phyloP scores from a whole-genome alignment of 1,140 invertebrate species.

The Oppia nitens region DNA sequence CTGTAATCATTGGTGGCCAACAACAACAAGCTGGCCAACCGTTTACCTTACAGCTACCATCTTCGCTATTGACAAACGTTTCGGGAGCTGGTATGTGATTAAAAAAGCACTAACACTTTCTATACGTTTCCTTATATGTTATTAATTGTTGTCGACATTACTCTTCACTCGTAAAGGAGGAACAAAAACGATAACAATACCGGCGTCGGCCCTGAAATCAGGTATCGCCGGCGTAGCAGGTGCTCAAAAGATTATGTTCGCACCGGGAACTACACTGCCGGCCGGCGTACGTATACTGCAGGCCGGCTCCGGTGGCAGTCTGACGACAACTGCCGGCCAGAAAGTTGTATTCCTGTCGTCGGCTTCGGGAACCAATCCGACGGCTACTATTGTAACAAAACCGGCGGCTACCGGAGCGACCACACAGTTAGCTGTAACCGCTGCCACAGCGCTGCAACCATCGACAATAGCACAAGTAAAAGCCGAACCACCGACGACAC shows the following conservation, averaged over 20 bases:
- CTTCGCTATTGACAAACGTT: no score
- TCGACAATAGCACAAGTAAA: background rate
- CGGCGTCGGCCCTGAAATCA: conserved; percentile 24
- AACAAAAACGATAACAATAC: conserved; percentile 36
- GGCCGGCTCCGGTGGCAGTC: conserved; percentile 9
- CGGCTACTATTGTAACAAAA: background rate
- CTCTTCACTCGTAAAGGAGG: no score
- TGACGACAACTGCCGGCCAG: background rate
- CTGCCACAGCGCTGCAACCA: background rate
- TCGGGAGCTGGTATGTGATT: background rate
- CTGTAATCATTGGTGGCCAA: conserved; percentile 1
- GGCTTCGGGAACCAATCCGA: background rate
- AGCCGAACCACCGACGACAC: background rate
- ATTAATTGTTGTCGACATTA: no score
- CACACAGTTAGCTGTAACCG: background rate
- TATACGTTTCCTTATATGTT: no score
- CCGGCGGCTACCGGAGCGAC: background rate
- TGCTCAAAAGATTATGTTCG: conserved; percentile 10
- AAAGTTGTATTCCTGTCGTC: background rate
- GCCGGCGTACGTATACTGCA: conserved; percentile 19
- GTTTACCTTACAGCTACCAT: conserved; percentile 15
- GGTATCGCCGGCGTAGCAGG: conserved; percentile 12
- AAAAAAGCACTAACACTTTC: no score
- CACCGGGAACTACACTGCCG: conserved; percentile 25
- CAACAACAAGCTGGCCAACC: conserved; percentile 13